A percentile compares a stretch with the other conserved stretches of the same genome.
These are phyloP conservation scores for Saccopteryx leptura DNA, from an alignment of 2,113 vertebrate species.

Conservation along the genomic window DNA sequence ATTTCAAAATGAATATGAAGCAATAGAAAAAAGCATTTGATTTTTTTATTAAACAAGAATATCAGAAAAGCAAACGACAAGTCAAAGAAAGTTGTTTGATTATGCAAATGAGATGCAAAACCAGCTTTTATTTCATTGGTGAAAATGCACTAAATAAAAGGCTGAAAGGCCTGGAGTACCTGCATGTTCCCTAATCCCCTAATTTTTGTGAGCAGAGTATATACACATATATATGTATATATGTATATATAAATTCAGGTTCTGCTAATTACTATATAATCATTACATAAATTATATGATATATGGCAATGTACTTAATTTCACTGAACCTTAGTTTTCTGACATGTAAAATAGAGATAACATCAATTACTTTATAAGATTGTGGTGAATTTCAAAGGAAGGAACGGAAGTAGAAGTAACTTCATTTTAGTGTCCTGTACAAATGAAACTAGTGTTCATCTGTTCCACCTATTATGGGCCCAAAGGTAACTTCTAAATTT, in stretches of 20 bases:
- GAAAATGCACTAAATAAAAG: too few species aligned
- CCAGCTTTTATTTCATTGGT: too few species aligned
- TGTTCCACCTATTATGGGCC: background rate
- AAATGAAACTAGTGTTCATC: slow-evolving; percentile 44
- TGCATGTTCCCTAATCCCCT: too few species aligned
- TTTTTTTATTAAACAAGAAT: too few species aligned
- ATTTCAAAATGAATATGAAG: too few species aligned
- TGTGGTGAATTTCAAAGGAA: slow-evolving; percentile 42
- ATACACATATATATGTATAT: background rate
- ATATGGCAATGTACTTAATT: background rate
- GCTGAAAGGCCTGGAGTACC: too few species aligned
- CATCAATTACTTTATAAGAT: slow-evolving; percentile 37
- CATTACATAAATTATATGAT: background rate
- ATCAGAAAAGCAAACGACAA: too few species aligned
- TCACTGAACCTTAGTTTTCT: slow-evolving; percentile 55
- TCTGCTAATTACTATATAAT: slow-evolving; percentile 15
- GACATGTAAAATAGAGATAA: slow-evolving; percentile 52
- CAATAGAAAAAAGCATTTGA: too few species aligned
- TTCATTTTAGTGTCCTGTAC: slow-evolving; percentile 31
- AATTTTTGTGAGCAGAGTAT: background rate
- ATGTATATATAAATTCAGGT: background rate
- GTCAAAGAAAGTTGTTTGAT: too few species aligned
- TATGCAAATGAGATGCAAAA: too few species aligned
- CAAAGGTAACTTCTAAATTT: slow-evolving; percentile 15
- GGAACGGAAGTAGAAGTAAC: background rate